Percentiles rank a stretch among this genome's conserved stretches.
Conservation (phyloP, 2,113 vertebrate species). For the Siphamia tubifer region DNA sequence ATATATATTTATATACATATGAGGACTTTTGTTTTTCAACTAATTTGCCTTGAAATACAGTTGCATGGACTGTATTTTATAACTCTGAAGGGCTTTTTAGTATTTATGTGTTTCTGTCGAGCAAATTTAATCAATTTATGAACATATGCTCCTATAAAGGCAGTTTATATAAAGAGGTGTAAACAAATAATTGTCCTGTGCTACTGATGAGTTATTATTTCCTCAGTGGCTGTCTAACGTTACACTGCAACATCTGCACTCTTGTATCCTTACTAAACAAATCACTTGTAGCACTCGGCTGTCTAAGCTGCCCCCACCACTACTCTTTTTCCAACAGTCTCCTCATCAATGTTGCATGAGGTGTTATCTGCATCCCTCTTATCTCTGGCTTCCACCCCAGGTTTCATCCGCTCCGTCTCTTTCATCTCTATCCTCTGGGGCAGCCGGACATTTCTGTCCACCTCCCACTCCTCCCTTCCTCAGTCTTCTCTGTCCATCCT, state of each 20-base stretch:
- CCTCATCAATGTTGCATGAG: slow-evolving; percentile 69
- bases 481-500: slow-evolving; percentile 41
- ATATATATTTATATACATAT: too few species aligned
- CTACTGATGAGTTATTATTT: slow-evolving; percentile 15
- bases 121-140: slow-evolving; percentile 14
- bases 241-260: slow-evolving; percentile 21
- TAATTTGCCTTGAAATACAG: too few species aligned
- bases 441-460: slow-evolving; percentile 36
- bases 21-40: too few species aligned
- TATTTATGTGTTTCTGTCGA: neutral
- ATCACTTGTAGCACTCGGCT: slow-evolving; percentile 46
- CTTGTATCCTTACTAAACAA: slow-evolving; percentile 18
- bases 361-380: slow-evolving; percentile 59
- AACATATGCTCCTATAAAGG: slow-evolving; percentile 6
- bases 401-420: slow-evolving; percentile 39
- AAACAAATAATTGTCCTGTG: slow-evolving; percentile 5
- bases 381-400: slow-evolving; percentile 52
- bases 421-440: slow-evolving; percentile 54
- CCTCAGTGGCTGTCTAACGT: slow-evolving; percentile 7
- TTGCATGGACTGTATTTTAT: too few species aligned
- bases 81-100: neutral
- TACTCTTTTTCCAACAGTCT: slow-evolving; percentile 43
- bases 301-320: slow-evolving; percentile 16
- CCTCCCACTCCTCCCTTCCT: slow-evolving; percentile 55
- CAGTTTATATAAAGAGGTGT: slow-evolving; percentile 3